Percentiles rank a stretch among this genome's conserved stretches.
Conservation (phyloP, 2,797 vertebrate species). For the Esox lucius region DNA sequence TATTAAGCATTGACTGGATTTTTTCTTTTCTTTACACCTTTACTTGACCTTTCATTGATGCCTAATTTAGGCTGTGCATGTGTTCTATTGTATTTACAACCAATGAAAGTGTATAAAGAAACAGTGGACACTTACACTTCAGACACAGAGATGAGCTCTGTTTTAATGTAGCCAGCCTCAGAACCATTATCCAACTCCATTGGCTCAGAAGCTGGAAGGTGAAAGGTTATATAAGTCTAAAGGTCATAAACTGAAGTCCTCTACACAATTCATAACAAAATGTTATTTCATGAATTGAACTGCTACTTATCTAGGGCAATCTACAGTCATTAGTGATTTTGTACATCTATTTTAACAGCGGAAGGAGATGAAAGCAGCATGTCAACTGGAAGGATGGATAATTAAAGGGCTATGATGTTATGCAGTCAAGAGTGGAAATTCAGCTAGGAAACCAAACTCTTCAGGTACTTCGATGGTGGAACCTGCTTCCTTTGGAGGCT, state of each 20-base stretch:
- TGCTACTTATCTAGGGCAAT: too few relatives aligned
- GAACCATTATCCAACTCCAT: conserved; percentile 87
- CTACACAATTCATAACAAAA: background rate
- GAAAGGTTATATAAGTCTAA: background rate
- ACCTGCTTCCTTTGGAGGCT: too few relatives aligned
- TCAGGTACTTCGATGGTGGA: too few relatives aligned
- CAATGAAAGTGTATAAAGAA: background rate
- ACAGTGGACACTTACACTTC: conserved; percentile 87
- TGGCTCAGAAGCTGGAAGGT: conserved; percentile 80
- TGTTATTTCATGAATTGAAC: too few relatives aligned
- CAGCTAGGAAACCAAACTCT: too few relatives aligned
- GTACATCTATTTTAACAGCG: too few relatives aligned
- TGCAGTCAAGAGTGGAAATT: too few relatives aligned
- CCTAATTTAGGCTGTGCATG: background rate
- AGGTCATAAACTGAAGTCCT: background rate
- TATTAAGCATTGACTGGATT: background rate
- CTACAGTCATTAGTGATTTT: too few relatives aligned
- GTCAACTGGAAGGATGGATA: too few relatives aligned
- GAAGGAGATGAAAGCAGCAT: too few relatives aligned
- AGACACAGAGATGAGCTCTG: conserved; percentile 93
- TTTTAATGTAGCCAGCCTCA: conserved; percentile 88
- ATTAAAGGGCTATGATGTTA: too few relatives aligned
- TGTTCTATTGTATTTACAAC: background rate
- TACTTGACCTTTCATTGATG: background rate
- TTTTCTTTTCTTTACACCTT: background rate